Conservation (phyloP, 2,113 vertebrate genomes). For the Propithecus coquereli region DNA sequence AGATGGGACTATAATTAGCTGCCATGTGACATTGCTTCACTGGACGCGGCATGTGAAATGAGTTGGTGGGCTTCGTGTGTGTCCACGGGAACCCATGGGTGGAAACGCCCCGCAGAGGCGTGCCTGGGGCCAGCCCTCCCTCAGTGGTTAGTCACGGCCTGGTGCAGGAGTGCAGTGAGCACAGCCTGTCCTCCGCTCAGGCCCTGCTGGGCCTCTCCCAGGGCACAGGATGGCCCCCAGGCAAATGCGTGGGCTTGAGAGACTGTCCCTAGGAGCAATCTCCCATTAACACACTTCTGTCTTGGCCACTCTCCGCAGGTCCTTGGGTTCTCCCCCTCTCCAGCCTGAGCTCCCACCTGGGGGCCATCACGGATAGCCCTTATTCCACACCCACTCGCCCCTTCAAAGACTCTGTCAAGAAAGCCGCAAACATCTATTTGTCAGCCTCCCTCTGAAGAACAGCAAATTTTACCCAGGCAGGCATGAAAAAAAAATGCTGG, state of each 20-base stretch:
- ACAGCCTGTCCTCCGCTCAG: background rate
- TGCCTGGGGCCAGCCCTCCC: background rate
- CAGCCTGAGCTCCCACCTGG: background rate
- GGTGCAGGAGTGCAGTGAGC: too few relatives aligned
- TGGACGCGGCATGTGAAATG: background rate
- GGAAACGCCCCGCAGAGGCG: background rate
- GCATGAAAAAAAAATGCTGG: background rate
- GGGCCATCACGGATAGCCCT: background rate
- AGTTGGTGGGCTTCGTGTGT: background rate
- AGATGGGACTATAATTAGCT: conserved; percentile 58
- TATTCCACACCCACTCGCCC: too few relatives aligned
- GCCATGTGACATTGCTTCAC: conserved; percentile 32
- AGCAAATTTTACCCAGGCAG: background rate
- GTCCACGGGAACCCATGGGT: background rate
- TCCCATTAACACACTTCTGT: background rate
- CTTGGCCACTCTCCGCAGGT: background rate
- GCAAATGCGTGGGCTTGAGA: background rate
- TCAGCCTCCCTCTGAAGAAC: background rate
- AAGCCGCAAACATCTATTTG: too few relatives aligned
- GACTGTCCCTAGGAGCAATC: too few relatives aligned
- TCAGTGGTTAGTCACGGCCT: conserved; percentile 18
- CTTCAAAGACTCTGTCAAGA: background rate
- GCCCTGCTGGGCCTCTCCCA: background rate
- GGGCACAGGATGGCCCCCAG: background rate
- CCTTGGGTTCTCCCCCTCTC: background rate